Base-by-base conservation (phyloP, 2,888 invertebrate genomes). In the Itoplectis maculator region DNA sequence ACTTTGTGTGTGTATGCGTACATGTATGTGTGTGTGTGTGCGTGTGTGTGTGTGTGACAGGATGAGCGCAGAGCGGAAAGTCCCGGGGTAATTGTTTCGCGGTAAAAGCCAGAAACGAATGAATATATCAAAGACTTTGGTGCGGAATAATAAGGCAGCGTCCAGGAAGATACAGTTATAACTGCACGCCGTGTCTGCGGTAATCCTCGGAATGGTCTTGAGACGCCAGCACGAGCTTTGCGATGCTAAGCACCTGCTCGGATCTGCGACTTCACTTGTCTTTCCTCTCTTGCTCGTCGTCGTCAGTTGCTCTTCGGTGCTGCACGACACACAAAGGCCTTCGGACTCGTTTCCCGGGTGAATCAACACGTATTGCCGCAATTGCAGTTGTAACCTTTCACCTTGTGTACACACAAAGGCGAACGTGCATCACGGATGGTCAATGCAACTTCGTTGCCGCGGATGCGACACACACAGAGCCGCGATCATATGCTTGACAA, bases 261-360 rank as follows among this genome's bases (percentile, higher is more conserved):
- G 42, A 51, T 63, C 65, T 54, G 68, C 35, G 15, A 0, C 5
- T 18, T 15, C 18, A 9, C 11, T 15, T 63, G 63, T 8, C 54
- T 69, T 69, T 29, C 13, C 45, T 37, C 51, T 40, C n/a, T 63
- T 51, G 2, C 61, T 23, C 61, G 29, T 20, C 20, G 49, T 15
- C 51, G 59, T 51, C 29, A n/a, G n/a, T 51, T 29, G 40, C 3
- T 61, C 42, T 72, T 81, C 81, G 18, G 66, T 54, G 23, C 40
- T 35, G 37, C 54, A 79, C 87, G 89, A 88, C 86, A 86, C 86
- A 86, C 87, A 89, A 88, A 88, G 77, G 85, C 81, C 69, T 76
- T 79, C 61, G 51, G 75, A 73, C 75, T 72, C 49, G 70, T 51
- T 73, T 2, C 29, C 45, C 29, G 59, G 59, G 65, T 51, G 51